These are phyloP conservation scores for Sturnus vulgaris DNA, from an alignment of 2,113 vertebrate species.

Conservation along the genomic window DNA sequence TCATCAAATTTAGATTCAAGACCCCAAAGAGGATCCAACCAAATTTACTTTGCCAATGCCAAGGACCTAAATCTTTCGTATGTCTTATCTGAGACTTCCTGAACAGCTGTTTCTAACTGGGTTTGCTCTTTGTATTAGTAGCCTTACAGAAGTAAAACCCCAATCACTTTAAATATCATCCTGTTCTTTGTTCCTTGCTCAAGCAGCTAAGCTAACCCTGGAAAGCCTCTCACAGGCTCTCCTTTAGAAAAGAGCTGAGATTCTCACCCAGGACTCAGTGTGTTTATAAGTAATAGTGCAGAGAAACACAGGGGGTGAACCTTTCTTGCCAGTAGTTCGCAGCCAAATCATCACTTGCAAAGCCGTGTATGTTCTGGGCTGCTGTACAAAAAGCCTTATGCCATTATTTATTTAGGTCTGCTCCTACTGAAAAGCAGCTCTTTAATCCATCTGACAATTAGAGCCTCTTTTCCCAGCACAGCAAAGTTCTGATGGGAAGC, in stretches of 20 bases:
- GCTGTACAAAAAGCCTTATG: neutral
- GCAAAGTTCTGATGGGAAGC: neutral
- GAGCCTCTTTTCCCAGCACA: neutral
- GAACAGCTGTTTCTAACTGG: neutral
- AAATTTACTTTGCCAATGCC: neutral
- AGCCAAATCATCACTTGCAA: neutral
- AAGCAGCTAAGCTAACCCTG: neutral
- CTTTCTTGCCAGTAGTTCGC: neutral
- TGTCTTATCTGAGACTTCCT: neutral
- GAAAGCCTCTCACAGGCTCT: neutral
- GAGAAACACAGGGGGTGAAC: neutral
- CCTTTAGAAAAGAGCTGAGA: neutral
- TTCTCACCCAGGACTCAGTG: neutral
- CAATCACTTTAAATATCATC: neutral
- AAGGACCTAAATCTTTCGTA: neutral
- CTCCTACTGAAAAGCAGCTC: neutral
- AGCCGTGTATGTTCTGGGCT: neutral
- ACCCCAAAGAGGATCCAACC: neutral
- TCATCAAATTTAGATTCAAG: neutral
- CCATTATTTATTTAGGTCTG: neutral
- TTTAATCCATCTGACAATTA: neutral
- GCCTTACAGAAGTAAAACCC: neutral
- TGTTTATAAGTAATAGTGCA: neutral
- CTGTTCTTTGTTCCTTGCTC: neutral
- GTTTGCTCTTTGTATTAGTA: neutral